Evolutionary conservation across 1,140 invertebrate species (phyloP).

Genomic region (Heliconius hewitsoni): DNA sequence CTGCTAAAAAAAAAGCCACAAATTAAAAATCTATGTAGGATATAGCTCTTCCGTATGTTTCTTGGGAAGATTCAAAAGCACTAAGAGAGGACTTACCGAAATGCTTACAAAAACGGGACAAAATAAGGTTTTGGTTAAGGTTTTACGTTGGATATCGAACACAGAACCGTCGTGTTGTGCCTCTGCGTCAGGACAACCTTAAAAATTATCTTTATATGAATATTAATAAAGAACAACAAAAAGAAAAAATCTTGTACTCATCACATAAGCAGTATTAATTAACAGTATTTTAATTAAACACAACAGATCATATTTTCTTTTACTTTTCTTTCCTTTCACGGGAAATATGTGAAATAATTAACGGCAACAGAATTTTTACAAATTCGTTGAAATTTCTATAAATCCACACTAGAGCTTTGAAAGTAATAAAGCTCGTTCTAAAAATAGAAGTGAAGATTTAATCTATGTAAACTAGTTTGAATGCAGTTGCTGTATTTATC

Average conservation of each 20-base stretch:
- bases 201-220: background rate
- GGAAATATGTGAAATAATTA: background rate
- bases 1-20: too few relatives aligned
- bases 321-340: background rate
- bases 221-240: background rate
- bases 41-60: too few relatives aligned
- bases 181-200: background rate
- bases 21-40: too few relatives aligned
- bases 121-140: too few relatives aligned
- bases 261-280: background rate
- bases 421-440: background rate
- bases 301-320: background rate
- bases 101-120: too few relatives aligned
- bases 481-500: background rate
- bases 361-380: background rate
- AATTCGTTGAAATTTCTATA: background rate
- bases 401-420: conserved; percentile 3
- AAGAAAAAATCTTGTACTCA: background rate
- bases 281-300: background rate
- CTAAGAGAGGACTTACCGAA: too few relatives aligned
- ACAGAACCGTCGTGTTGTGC: too few relatives aligned
- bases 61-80: too few relatives aligned
- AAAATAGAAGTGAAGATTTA: conserved; percentile 1
- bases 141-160: too few relatives aligned
- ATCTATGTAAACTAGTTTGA: background rate